Base-by-base conservation (phyloP, 37 sponge, comb jelly and placozoan species). In the Spongilla lacustris region DNA sequence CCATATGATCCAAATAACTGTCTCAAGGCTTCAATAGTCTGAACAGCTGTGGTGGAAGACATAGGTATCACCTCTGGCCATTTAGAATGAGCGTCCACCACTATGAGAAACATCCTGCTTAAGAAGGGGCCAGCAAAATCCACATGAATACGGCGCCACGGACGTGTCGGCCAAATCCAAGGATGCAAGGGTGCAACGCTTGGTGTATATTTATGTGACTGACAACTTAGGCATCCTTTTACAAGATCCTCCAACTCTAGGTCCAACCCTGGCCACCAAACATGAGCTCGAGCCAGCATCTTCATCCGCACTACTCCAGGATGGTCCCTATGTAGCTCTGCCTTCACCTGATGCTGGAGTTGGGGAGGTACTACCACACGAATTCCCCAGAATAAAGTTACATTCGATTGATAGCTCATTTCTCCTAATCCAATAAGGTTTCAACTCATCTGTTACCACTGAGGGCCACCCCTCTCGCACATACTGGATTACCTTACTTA, bases 301-400 rank as follows among this genome's bases (percentile, higher is more conserved):
- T 92, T 88, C 93, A 92, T 88, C 21, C 81, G 27, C 31, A 32
- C 23, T 8, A 87, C 84, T 29, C 88, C 92, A 28, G 85, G 88
- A 84, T 87, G 85, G 68, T 73, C 71, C 12, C 28, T 19, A 41
- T 90, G 91, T 26, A 90, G 34, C 68, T 79, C 75, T 17, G 27
- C 69, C 31, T 76, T 38, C 24, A 91, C 36, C 36, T 70, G 37
- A 23, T 67, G 0, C 37, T 70, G 67, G 26, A 50, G 25, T 27
- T 76, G 41, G 1, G n/a, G 30, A 41, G 79, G 87, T 35, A 91
- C 37, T 13, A 86, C 74, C 31, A 77, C 86, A 67, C 87, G 68
- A 28, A 68, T 77, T n/a, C 70, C 87, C 74, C 91, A 78, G n/a
- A 91, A 50, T 8, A 91, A 23, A 86, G 27, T 74, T 75, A 24